Conservation (phyloP, 2,797 vertebrate species). For the Hemibagrus guttatus region DNA sequence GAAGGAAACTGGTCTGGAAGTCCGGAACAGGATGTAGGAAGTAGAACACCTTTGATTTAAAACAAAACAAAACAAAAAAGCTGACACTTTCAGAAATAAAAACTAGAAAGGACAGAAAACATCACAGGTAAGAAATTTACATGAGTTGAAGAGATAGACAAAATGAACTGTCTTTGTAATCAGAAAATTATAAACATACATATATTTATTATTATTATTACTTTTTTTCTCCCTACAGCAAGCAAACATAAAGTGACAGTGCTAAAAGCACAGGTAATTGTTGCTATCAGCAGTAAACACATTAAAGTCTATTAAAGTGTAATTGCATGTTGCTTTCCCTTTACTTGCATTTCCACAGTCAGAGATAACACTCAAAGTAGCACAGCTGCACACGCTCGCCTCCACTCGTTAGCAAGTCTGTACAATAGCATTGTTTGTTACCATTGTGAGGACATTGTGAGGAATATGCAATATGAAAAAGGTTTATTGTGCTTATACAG, state of each 20-base stretch:
- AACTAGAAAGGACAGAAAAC: not conserved
- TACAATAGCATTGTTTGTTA: conserved; percentile 16
- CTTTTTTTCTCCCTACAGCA: not conserved
- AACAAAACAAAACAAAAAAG: not conserved
- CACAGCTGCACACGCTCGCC: conserved; percentile 9
- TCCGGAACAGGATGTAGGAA: not conserved
- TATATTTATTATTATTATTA: not conserved
- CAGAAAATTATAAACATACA: too few relatives aligned
- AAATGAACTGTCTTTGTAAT: not conserved
- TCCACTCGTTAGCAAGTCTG: not conserved
- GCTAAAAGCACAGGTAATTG: conserved; percentile 32
- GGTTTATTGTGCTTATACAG: not conserved
- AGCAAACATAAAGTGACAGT: conserved; percentile 17
- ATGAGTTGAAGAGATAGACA: not conserved
- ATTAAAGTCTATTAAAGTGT: conserved; percentile 53
- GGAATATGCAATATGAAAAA: conserved; percentile 6
- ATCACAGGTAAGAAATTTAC: not conserved
- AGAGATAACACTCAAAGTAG: conserved; percentile 27
- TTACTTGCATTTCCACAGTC: conserved; percentile 37
- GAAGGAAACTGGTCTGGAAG: not conserved
- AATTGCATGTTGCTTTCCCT: conserved; percentile 43
- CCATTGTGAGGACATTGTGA: not conserved
- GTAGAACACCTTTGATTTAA: not conserved
- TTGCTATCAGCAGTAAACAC: conserved; percentile 22
- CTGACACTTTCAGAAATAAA: not conserved